Conservation (phyloP, 2,797 vertebrate species). For the Crenichthys baileyi region DNA sequence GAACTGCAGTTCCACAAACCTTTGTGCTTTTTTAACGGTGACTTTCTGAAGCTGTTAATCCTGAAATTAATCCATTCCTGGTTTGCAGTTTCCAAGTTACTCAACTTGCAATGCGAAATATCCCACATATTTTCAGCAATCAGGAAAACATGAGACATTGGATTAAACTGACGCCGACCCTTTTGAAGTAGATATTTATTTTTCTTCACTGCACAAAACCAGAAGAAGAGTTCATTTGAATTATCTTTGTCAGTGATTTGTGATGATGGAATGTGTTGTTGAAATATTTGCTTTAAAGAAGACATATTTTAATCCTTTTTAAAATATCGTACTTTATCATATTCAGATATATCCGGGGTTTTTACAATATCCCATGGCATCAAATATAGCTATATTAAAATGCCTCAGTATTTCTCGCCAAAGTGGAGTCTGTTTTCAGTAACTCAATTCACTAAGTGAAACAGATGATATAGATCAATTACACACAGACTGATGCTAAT, state of each 20-base stretch:
- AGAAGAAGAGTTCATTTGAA: background rate
- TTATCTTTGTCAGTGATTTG: background rate
- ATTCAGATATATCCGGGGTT: too few species aligned
- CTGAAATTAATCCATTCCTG: background rate
- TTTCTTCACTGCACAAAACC: background rate
- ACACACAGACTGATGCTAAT: too few species aligned
- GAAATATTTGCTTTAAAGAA: background rate
- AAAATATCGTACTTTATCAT: background rate
- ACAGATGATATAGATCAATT: too few species aligned
- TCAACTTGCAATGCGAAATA: background rate
- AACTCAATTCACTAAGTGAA: too few species aligned
- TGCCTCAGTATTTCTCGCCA: too few species aligned
- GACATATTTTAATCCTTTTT: background rate
- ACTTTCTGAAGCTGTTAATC: background rate
- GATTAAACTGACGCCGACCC: background rate
- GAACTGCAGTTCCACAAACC: background rate
- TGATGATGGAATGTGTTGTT: background rate
- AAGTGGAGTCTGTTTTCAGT: too few species aligned
- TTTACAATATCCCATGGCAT: too few species aligned
- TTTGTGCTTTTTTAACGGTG: background rate
- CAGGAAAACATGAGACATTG: background rate
- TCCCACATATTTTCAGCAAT: background rate
- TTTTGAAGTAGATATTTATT: background rate
- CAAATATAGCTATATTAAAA: too few species aligned
- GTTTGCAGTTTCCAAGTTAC: background rate